Percentiles rank a stretch among this genome's conserved stretches.
Evolutionary conservation across 2,113 vertebrate genomes (phyloP).

Genomic region (Pangasianodon hypophthalmus): DNA sequence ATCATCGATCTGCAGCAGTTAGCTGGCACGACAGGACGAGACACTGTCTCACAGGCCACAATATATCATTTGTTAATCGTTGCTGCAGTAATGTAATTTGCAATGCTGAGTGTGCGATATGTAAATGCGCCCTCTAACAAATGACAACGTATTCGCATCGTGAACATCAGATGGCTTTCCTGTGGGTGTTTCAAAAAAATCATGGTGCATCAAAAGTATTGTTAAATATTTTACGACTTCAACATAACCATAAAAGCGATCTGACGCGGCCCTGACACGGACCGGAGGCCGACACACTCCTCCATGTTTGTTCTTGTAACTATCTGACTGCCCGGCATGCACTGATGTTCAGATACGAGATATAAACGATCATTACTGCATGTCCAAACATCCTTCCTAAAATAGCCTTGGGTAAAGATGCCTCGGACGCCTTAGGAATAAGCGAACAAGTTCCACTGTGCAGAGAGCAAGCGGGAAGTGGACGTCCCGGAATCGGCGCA

Average conservation of each 20-base stretch:
- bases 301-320: conserved; percentile 18
- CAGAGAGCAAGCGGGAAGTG: background rate
- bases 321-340: conserved; percentile 10
- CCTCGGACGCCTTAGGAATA: background rate
- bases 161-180: background rate
- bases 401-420: background rate
- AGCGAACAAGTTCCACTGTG: conserved; percentile 29
- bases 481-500: background rate
- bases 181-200: background rate
- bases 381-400: conserved; percentile 33
- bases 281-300: background rate
- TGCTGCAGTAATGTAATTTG: background rate
- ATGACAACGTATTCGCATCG: background rate
- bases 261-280: background rate
- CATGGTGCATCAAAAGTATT: background rate
- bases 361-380: conserved; percentile 7
- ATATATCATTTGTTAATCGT: background rate
- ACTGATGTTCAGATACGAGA: conserved; percentile 9
- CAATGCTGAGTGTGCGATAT: background rate
- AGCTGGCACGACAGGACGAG: background rate
- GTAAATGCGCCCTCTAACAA: background rate
- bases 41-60: background rate
- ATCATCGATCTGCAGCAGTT: background rate
- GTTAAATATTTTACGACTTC: background rate
- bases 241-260: background rate